These are phyloP conservation scores for Otus sunia DNA, from an alignment of 2,113 vertebrate genomes.

Conservation along the genomic window DNA sequence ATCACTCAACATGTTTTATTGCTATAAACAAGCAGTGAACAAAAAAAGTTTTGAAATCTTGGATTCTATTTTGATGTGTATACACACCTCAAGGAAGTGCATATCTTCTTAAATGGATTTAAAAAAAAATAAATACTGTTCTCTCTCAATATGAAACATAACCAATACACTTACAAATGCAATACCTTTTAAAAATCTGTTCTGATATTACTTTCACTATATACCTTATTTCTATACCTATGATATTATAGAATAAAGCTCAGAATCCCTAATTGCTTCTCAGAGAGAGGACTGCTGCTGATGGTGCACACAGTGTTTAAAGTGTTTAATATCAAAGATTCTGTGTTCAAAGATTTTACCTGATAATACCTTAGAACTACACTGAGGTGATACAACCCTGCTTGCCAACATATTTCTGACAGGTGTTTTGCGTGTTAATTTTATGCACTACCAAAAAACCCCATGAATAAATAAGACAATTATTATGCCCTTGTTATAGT, in stretches of 20 bases:
- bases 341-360: neutral
- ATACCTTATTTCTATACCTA: neutral
- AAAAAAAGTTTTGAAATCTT: neutral
- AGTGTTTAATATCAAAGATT: neutral
- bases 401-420: neutral
- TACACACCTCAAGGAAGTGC: neutral
- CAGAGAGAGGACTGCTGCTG: neutral
- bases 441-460: neutral
- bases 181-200: neutral
- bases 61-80: neutral
- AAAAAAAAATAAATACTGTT: neutral
- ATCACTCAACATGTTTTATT: neutral
- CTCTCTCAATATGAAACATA: neutral
- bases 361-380: neutral
- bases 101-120: neutral
- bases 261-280: neutral
- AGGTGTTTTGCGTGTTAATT: neutral
- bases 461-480: neutral
- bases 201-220: neutral
- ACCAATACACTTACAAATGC: neutral
- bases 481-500: neutral
- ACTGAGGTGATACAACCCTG: neutral
- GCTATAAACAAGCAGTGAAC: neutral
- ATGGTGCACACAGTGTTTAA: neutral
- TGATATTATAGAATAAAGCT: neutral